Percentiles rank a stretch among this genome's conserved stretches.
Evolutionary conservation across 2,113 vertebrate species (phyloP).

Genomic region (Forbesichthys agassizii): DNA sequence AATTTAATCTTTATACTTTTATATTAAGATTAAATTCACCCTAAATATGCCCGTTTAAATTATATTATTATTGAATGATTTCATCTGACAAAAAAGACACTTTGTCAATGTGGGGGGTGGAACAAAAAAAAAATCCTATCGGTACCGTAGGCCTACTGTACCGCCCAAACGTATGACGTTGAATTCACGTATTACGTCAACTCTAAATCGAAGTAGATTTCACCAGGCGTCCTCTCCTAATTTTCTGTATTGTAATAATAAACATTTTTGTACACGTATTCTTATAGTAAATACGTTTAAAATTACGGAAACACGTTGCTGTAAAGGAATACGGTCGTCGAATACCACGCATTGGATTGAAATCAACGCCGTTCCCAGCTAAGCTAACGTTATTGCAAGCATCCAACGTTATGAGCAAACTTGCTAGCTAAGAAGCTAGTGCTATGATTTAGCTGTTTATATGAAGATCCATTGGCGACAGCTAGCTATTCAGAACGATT

Average conservation of each 20-base stretch:
- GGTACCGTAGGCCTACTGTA: constrained; percentile 3
- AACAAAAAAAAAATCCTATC: neutral
- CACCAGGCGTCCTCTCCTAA: constrained; percentile 68
- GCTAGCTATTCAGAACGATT: constrained; percentile 63
- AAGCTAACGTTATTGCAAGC: constrained; percentile 63
- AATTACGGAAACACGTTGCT: constrained; percentile 22
- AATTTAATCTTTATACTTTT: too few relatives aligned
- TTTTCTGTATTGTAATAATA: constrained; percentile 67
- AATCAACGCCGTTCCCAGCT: constrained; percentile 52
- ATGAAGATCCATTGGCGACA: constrained; percentile 33
- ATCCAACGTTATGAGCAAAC: constrained; percentile 61
- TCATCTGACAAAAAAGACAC: too few relatives aligned
- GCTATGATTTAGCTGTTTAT: constrained; percentile 46
- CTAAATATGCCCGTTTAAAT: too few relatives aligned
- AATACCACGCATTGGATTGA: constrained; percentile 41
- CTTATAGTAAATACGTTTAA: constrained; percentile 40
- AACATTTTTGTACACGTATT: constrained; percentile 53
- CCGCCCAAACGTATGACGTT: constrained; percentile 58
- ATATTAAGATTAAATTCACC: too few relatives aligned
- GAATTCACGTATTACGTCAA: constrained; percentile 67
- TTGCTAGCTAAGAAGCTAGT: constrained; percentile 63
- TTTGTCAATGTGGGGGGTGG: constrained; percentile 13
- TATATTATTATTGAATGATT: too few relatives aligned
- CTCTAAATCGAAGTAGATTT: constrained; percentile 75
- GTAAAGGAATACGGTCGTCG: constrained; percentile 33